These are phyloP conservation scores for Samia ricini DNA, from an alignment of 1,140 invertebrate species.

Conservation along the genomic window DNA sequence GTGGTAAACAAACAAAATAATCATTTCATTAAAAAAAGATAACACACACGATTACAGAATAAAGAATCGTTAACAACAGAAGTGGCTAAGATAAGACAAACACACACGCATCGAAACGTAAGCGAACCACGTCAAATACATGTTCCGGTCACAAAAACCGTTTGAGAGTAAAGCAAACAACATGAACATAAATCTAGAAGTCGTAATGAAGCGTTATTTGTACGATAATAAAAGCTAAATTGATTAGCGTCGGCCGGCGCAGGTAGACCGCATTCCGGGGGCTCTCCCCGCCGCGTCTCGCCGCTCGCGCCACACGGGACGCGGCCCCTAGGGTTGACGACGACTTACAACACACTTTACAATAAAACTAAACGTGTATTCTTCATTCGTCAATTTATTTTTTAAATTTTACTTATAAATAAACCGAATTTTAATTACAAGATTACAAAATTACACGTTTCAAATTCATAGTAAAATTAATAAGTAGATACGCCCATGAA, in stretches of 20 bases:
- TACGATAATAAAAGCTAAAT: slow-evolving; percentile 75
- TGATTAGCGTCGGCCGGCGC: slow-evolving; percentile 71
- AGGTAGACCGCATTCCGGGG: slow-evolving; percentile 71
- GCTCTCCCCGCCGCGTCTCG: slow-evolving; percentile 23
- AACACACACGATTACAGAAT: background rate
- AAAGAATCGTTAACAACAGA: background rate
- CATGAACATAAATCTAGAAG: slow-evolving; percentile 47
- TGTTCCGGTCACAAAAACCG: slow-evolving; percentile 32
- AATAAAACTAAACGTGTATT: background rate
- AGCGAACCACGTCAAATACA: slow-evolving; percentile 17
- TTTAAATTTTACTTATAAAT: too few relatives aligned
- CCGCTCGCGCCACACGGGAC: slow-evolving; percentile 24
- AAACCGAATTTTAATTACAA: too few relatives aligned
- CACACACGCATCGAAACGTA: background rate
- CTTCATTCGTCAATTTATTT: too few relatives aligned
- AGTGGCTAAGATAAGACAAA: background rate
- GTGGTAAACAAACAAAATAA: background rate
- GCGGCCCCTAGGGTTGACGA: background rate
- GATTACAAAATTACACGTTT: too few relatives aligned
- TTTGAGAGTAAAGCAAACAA: slow-evolving; percentile 42
- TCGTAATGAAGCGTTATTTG: slow-evolving; percentile 70
- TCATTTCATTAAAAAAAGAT: background rate
- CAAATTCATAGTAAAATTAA: too few relatives aligned
- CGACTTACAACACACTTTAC: background rate
- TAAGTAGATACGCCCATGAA: too few relatives aligned